A percentile compares a stretch with the other conserved stretches of the same genome.
These are phyloP conservation scores for Numenius arquata DNA, from an alignment of 2,113 vertebrate genomes.

Conservation along the genomic window DNA sequence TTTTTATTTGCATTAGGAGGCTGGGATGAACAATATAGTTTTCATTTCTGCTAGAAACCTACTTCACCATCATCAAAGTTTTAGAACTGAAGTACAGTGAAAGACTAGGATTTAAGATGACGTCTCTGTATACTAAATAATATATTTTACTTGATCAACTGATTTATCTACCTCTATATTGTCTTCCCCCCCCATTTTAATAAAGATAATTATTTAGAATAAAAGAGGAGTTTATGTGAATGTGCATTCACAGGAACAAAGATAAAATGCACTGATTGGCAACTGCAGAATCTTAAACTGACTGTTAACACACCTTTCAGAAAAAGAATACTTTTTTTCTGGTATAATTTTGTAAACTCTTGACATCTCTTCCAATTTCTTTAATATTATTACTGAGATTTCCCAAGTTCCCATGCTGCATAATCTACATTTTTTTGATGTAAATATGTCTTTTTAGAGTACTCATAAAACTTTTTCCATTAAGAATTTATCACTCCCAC, in stretches of 20 bases:
- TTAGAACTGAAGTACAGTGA: not conserved
- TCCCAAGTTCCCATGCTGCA: rapidly evolving
- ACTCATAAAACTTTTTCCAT: not conserved
- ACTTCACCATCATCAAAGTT: not conserved
- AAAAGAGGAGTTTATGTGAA: not conserved
- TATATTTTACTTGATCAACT: not conserved
- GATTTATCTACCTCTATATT: not conserved
- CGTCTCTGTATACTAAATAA: not conserved
- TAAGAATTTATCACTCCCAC: not conserved
- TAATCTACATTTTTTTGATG: not conserved
- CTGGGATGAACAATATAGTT: not conserved
- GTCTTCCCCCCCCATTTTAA: not conserved
- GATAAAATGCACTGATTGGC: not conserved
- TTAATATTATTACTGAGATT: not conserved
- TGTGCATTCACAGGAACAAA: not conserved
- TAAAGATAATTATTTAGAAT: not conserved
- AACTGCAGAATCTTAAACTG: not conserved
- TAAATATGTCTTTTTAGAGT: not conserved
- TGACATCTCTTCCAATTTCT: not conserved
- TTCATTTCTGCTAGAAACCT: not conserved
- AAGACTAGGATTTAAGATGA: not conserved
- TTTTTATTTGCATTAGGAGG: not conserved
- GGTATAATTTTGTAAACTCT: not conserved
- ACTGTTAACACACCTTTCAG: not conserved
- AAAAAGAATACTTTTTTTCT: not conserved